Base-by-base conservation (phyloP, 2,797 vertebrate genomes). In the Octomys mimax region DNA sequence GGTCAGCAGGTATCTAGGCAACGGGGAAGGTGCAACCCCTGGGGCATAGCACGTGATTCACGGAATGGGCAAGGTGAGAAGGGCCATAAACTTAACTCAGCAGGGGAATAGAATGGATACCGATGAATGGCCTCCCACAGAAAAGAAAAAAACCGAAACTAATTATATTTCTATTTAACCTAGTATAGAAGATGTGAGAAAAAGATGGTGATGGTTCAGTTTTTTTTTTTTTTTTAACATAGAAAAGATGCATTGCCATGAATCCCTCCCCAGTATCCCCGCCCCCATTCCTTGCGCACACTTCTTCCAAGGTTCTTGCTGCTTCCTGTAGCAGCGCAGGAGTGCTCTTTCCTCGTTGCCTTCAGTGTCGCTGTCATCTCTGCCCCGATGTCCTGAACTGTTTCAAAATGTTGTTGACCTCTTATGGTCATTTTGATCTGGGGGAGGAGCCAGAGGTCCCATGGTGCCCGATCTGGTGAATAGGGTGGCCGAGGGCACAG, bases 81-180 rank as follows among this genome's bases (percentile, higher is more conserved):
- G 39, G 39, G 39, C 39, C 39, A 39, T 39, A 39, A 39, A 39
- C 39, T 39, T 39, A 39, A 39, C 39, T 39, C 39, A 39, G 39
- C 39, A 39, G 39, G 39, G 39, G 39, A 39, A 39, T 39, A 39
- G 39, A 39, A 39, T 39, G 39, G 39, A 39, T 39, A 39, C 39
- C 4, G 39, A 39, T 39, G 39, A 39, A 39, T 39, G 39, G 39
- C 39, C 39, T 39, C 39, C 39, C 39, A 39, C 13, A 13, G 16
- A 57, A 57, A 57, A 73, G n/a, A 78, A 59, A 26, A 39, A 84
- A 2, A 14, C 46, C 68, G 24, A 77, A 95, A 89, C 75, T 93
- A 19, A 94, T 54, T 46, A 21, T 66, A 39, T 71, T 86, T 77
- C 88, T 79, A 59, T 92, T 95, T 87, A 83, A 52, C 24, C 19